Evolutionary conservation across 2,797 vertebrate species (phyloP), one percentile per base, ranked within the genome.

Genomic region (Holocentrus rufus): DNA sequence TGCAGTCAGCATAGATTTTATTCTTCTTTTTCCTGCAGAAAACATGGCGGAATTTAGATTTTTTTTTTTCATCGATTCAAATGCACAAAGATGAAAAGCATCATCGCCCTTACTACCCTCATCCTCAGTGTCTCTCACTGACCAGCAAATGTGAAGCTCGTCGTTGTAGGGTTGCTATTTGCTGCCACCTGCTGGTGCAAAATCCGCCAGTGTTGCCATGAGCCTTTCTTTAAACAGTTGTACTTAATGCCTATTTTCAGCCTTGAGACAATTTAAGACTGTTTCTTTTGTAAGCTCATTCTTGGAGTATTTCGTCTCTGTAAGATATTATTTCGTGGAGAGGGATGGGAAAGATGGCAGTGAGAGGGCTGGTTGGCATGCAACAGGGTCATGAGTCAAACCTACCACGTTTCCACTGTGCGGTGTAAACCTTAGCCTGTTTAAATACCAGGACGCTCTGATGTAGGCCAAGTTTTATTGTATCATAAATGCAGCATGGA

Each of bases 141-240:
- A 17, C 61, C 18, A 31, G 22, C 34, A 0, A 74, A 4, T 22
- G 20, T 54, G 30, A 69, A 36, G 31, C 34, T 20, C 17, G 31
- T 39, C 9, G 44, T 7, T 8, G 7, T 34, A 55, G 7, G 65
- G 52, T 78, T 71, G 18, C 25, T 77, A 49, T 91, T 36, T 93
- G 92, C 91, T 90, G 83, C 91, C 91, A 74, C 74, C 90, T 92
- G 78, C 83, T 91, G 92, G 87, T 72, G 3, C 0, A 0, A 0
- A 61, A 14, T 54, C 46, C 46, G 61, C 47, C 1, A 20, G 11
- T 46, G 55, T 47, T 49, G 52, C n/a, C n/a, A n/a, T n/a, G n/a
- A 25, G 22, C 27, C n/a, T n/a, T n/a, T n/a, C n/a, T n/a, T n/a
- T 55, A 3, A 55, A 54, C 4, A 60, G 22, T 39, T 7, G 42